Conservation (phyloP, 2,113 vertebrate species). For the Grammomys surdaster region DNA sequence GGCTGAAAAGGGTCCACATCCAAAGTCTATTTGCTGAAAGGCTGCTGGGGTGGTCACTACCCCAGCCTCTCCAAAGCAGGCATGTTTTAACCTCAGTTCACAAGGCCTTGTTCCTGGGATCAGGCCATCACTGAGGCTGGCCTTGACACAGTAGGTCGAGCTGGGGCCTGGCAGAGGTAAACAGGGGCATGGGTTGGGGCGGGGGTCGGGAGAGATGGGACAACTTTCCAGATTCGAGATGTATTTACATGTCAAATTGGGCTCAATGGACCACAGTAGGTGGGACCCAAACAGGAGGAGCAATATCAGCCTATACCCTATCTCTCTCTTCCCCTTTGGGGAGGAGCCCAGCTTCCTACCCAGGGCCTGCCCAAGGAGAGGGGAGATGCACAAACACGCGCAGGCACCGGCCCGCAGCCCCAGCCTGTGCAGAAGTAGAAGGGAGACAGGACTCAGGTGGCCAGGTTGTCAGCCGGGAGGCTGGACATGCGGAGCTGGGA, state of each 20-base stretch:
- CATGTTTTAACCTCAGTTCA: constrained; percentile 37
- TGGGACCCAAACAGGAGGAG: not conserved
- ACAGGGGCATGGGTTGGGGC: not conserved
- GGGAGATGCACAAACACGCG: constrained; percentile 10
- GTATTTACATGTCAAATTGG: constrained; percentile 76
- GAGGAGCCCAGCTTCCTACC: constrained; percentile 33
- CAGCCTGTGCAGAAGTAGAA: constrained; percentile 6
- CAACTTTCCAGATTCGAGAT: constrained; percentile 28
- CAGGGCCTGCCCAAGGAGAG: constrained; percentile 55
- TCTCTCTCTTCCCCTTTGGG: constrained; percentile 50
- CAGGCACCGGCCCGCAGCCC: constrained; percentile 21
- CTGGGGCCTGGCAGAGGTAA: not conserved
- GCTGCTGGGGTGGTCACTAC: not conserved
- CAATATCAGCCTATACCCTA: not conserved
- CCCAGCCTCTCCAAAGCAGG: not conserved
- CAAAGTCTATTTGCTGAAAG: not conserved
- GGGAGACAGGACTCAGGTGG: constrained; percentile 90
- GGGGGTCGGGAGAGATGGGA: not conserved
- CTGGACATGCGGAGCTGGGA: constrained; percentile 99
- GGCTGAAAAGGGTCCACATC: not conserved
- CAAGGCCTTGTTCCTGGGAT: not conserved
- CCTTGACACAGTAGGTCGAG: accelerated
- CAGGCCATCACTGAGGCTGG: constrained; percentile 40
- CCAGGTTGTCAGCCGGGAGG: constrained; percentile 96
- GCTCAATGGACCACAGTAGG: not conserved